A percentile compares a stretch with the other conserved stretches of the same genome.
Evolutionary conservation across 2,113 vertebrate species (phyloP).

Genomic region (Bubalus kerabau): DNA sequence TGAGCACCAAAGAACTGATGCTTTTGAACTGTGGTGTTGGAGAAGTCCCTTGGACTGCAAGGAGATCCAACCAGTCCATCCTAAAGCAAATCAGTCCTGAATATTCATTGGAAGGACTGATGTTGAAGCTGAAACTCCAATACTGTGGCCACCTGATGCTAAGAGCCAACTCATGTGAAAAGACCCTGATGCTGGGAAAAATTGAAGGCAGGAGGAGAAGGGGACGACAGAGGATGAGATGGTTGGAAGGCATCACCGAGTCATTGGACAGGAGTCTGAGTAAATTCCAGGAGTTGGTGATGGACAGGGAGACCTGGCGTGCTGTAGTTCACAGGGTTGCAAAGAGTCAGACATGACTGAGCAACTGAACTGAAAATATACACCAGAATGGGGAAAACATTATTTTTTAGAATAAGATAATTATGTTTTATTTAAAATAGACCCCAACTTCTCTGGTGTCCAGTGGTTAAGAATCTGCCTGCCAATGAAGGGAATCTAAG

Average conservation of each 20-base stretch:
- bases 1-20: background rate
- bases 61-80: background rate
- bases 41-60: background rate
- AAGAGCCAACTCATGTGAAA: background rate
- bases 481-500: background rate
- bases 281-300: background rate
- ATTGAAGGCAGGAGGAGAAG: background rate
- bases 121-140: background rate
- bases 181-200: background rate
- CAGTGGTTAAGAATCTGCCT: background rate
- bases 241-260: background rate
- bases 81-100: background rate
- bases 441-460: background rate
- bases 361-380: background rate
- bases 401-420: background rate
- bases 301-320: background rate
- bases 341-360: rapidly evolving
- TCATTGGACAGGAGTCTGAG: background rate
- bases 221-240: background rate
- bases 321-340: background rate
- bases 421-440: background rate
- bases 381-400: background rate
- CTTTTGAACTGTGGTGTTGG: background rate
- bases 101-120: background rate
- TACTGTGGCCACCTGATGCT: background rate